Evolutionary conservation across 23 tunicate genomes (phyloP).

Genomic region (Phallusia fumigata): DNA sequence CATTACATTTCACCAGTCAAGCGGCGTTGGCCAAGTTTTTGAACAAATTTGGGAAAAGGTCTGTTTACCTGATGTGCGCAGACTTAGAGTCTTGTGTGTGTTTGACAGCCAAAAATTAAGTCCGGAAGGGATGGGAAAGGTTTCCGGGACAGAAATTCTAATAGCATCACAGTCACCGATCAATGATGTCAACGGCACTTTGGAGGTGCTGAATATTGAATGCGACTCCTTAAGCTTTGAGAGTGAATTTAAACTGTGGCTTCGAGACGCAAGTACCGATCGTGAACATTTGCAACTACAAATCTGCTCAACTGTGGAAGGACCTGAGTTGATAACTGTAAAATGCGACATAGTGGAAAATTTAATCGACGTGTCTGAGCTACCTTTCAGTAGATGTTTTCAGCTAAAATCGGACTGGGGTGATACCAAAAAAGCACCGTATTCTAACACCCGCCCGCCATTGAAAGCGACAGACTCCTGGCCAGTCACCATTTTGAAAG

Average conservation of each 20-base stretch:
- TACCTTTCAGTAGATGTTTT: slow-evolving; percentile 39
- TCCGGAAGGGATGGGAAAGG: not conserved
- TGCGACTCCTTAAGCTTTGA: slow-evolving; percentile 45
- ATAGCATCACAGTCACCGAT: not conserved
- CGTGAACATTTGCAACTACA: slow-evolving; percentile 67
- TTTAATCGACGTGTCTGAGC: slow-evolving; percentile 44
- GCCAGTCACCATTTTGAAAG: slow-evolving; percentile 50
- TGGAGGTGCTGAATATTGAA: slow-evolving; percentile 46
- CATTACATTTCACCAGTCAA: slow-evolving; percentile 24
- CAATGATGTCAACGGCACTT: slow-evolving; percentile 36
- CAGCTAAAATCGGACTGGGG: slow-evolving; percentile 14
- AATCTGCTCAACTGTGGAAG: not conserved
- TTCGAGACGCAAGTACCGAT: slow-evolving; percentile 64
- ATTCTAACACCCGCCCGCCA: not conserved
- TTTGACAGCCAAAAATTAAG: not conserved
- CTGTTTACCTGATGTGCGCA: slow-evolving; percentile 36
- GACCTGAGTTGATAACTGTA: slow-evolving; percentile 19
- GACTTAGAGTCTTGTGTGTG: slow-evolving; percentile 36
- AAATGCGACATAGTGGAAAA: slow-evolving; percentile 77
- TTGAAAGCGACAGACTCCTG: not conserved
- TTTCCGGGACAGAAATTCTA: not conserved
- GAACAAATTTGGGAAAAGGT: slow-evolving; percentile 25
- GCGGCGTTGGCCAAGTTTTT: not conserved
- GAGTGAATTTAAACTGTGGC: slow-evolving; percentile 46
- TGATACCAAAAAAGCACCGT: not conserved